Evolutionary conservation across 2,113 vertebrate genomes (phyloP), one percentile per base, ranked within the genome.

Genomic region (Ceyx melanurus): DNA sequence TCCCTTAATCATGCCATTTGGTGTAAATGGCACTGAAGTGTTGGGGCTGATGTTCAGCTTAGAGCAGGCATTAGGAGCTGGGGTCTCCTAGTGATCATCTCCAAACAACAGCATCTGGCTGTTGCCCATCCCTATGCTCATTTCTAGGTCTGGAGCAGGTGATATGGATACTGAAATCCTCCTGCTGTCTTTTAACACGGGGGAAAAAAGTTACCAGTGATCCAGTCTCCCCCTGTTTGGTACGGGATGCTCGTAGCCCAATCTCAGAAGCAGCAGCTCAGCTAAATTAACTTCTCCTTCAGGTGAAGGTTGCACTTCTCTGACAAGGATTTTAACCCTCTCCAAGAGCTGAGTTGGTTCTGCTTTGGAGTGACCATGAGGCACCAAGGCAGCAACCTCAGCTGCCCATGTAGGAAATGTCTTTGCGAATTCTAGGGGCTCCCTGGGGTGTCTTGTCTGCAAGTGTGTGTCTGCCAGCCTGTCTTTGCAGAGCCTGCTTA

Each of bases 321-420:
- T 76, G 53, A 46, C 0, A 1, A 78, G 60, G 60, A 9, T 88
- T 89, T 91, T 76, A 19, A 72, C 77, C 53, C 10, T 15, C 13
- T 62, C 9, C 66, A n/a, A 51, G 62, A 76, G 75, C 45, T 48
- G 61, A 71, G 16, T 45, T 61, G 85, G 25, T 68, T 77, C 25
- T 5, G 0, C 33, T 83, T 76, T 26, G 60, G 26, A 20, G 28
- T 0, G 0, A 11, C 15, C 66, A n/a, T 0, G 0, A 40, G 45
- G n/a, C 42, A 79, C 5, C 21, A 56, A 48, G 11, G 15, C 19
- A 29, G 29, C 75, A 74, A 18, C 71, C 50, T 60, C 10, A 5
- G 13, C 72, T 62, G 60, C n/a, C 31, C 21, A 4, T 2, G 2
- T 51, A 28, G 54, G 35, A 65, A 17, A 31, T 5, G 14, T 33